Base-by-base conservation (phyloP, 2,888 invertebrate genomes). In the Hyles lineata region DNA sequence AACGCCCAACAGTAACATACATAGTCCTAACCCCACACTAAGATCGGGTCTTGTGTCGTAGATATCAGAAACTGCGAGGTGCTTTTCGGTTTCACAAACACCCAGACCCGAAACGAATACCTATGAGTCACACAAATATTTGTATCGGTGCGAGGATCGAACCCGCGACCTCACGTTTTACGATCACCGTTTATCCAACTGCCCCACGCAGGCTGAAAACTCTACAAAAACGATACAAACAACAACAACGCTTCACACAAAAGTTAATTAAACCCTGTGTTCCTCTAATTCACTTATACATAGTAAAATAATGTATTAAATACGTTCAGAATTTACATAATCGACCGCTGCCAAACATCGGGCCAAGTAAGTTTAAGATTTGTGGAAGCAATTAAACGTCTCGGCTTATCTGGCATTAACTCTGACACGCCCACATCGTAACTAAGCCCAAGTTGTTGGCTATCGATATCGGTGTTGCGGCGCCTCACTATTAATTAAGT, bases 361-460 rank as follows among this genome's bases (percentile, higher is more conserved):
- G 19, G 35, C 58, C 19, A 60, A 59, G 70, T 55, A 70, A 29
- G 35, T 70, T 32, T 62, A 21, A 77, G 74, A 81, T 80, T 82
- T 81, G 82, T 80, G 74, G 76, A 70, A 70, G 70, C 79, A 78
- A 80, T 82, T 79, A 76, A 81, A 80, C 60, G 75, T 77, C 73
- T 73, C 71, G 70, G 70, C 52, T 74, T 79, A 79, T 82, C 82
- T 81, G 71, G 76, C 78, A 81, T 79, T 81, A 79, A 82, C 78
- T 82, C 70, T 75, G 70, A 58, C 62, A 35, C 72, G 72, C 58
- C 58, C 62, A 67, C 73, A 67, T 50, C 67, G 67, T 67, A 67
- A 61, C 29, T 61, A 61, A 50, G 50, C 67, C 67, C 23, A 67
- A 67, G 23, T 23, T 67, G 43, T 21, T 50, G 21, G 21, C 67